Evolutionary conservation across 2,113 vertebrate species (phyloP).

Genomic region (Chelonoidis abingdonii): DNA sequence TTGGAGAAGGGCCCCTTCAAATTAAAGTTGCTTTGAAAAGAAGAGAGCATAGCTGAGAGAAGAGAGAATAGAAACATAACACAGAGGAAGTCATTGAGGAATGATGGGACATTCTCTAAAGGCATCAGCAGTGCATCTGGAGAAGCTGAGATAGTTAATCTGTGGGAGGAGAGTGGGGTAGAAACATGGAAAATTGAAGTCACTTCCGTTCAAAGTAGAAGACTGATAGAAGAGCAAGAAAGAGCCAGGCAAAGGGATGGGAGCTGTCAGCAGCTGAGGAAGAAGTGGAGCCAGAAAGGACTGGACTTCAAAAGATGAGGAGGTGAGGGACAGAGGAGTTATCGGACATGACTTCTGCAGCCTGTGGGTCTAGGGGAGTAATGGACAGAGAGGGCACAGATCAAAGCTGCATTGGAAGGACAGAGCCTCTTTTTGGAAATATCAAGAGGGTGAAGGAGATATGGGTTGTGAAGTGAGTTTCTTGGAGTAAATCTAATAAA

Average conservation of each 20-base stretch:
- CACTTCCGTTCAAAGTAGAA: not conserved
- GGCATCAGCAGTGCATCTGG: not conserved
- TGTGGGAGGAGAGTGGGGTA: not conserved
- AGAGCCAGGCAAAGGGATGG: not conserved
- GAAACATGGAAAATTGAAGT: not conserved
- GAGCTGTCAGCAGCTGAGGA: not conserved
- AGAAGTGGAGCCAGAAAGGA: not conserved
- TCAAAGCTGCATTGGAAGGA: not conserved
- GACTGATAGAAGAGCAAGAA: not conserved
- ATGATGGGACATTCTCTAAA: not conserved
- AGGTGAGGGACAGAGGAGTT: not conserved
- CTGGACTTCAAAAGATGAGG: not conserved
- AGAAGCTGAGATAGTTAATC: not conserved
- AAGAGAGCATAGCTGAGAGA: not conserved
- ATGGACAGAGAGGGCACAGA: not conserved
- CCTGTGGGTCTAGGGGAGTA: not conserved
- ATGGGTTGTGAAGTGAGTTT: not conserved
- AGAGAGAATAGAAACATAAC: not conserved
- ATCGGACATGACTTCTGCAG: not conserved
- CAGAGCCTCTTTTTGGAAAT: not conserved
- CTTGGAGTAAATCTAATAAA: not conserved
- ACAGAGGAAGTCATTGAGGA: not conserved
- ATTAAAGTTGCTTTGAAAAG: not conserved
- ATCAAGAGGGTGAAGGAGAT: not conserved
- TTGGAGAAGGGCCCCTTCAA: not conserved